Evolutionary conservation across 2,113 vertebrate species (phyloP), one percentile per base, ranked within the genome.

Genomic region (Arothron firmamentum): DNA sequence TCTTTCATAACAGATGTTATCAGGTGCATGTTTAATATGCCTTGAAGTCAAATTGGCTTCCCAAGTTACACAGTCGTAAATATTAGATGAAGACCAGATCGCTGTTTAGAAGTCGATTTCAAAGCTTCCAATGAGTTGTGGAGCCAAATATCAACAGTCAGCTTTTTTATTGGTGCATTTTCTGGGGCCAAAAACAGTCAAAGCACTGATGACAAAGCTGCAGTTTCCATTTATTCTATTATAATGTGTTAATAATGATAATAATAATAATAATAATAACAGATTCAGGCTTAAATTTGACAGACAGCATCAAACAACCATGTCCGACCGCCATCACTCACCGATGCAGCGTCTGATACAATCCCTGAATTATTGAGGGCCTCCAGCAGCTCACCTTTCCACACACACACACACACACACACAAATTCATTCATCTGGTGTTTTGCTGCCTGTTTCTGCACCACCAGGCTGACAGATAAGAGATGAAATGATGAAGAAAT

Each of bases 281-380:
- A 56, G 72, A 59, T 70, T 65, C 17, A 38, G 25, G 59, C 70
- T 88, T 89, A 88, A 78, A 85, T 87, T 85, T 86, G 84, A 72
- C 78, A 81, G 62, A 38, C 38, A 19, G 78, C 53, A 72, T 85
- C 81, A 74, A 72, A 88, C 83, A 87, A 65, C 64, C 80, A 16
- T 59, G 65, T 70, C 62, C 15, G 67, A 11, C 47, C 48, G 20
- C 66, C 82, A 89, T 79, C 79, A 78, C 70, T 75, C 65, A 74
- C 82, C 82, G 83, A 87, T 89, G 78, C 79, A 79, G 88, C 86
- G 83, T 91, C 89, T 92, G 91, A 91, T 91, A 92, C 89, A 79
- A 85, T 84, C 64, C 28, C 77, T 92, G 80, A 92, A 92, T 92
- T 89, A 92, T 92, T 92, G 52, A 92, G 78, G 12, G 52, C 61